phyloP scores from a whole-genome alignment of 2,113 vertebrate genomes.

The Podiceps cristatus region DNA sequence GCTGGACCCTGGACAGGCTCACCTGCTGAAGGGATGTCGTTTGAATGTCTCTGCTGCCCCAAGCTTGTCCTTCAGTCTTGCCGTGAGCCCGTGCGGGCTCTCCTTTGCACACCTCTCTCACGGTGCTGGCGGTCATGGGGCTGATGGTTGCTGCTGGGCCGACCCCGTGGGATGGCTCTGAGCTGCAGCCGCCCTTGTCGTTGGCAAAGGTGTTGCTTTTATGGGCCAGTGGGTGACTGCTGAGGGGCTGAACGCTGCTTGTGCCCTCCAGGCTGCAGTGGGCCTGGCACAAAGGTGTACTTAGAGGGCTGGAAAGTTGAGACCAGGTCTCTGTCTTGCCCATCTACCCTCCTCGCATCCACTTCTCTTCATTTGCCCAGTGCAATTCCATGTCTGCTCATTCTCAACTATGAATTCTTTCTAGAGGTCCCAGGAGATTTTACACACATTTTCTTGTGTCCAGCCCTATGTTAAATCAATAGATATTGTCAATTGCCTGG shows the following conservation, averaged over 20 bases:
- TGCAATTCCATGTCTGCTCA: background rate
- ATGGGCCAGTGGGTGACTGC: background rate
- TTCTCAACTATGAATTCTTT: background rate
- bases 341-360: background rate
- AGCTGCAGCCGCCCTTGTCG: background rate
- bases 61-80: background rate
- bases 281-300: background rate
- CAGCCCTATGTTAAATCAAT: background rate
- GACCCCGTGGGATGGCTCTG: rapidly evolving
- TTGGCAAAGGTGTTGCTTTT: background rate
- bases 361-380: background rate
- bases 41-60: background rate
- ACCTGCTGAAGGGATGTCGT: no score
- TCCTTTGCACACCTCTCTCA: background rate
- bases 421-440: background rate
- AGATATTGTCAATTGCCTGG: background rate
- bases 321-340: background rate
- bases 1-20: background rate
- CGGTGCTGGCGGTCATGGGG: background rate
- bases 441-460: background rate
- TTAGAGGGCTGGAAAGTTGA: background rate
- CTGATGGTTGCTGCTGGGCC: background rate
- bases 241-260: rapidly evolving
- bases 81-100: background rate
- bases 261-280: background rate